A percentile compares a stretch with the other conserved stretches of the same genome.
Conservation (phyloP, 1,140 invertebrate genomes). For the Pemphigus obesinymphae region DNA sequence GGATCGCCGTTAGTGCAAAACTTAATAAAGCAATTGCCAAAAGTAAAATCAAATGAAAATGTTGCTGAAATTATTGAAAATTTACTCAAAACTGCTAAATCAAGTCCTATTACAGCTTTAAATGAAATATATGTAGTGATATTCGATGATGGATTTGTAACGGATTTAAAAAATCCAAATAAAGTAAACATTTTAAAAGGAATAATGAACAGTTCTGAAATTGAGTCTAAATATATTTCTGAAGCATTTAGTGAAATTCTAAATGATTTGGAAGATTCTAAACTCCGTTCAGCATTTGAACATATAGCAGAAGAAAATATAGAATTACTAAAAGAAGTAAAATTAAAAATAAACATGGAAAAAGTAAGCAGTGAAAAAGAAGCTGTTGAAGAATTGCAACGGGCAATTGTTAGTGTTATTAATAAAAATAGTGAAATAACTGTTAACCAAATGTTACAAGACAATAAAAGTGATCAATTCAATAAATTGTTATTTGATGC, state of each 20-base stretch:
- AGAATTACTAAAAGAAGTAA: constrained; percentile 48
- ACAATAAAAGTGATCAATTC: constrained; percentile 54
- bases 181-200: constrained; percentile 61
- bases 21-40: constrained; percentile 2
- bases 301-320: constrained; percentile 50
- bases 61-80: not conserved
- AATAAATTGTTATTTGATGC: constrained; percentile 62
- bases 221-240: constrained; percentile 56
- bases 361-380: constrained; percentile 58
- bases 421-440: constrained; percentile 57
- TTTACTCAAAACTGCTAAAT: not conserved
- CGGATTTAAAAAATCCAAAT: constrained; percentile 51
- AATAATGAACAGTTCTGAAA: constrained; percentile 54
- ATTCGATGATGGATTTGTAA: constrained; percentile 31
- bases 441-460: constrained; percentile 56
- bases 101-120: constrained; percentile 4
- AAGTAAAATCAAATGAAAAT: constrained; percentile 10
- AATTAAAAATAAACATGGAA: constrained; percentile 49
- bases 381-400: constrained; percentile 59
- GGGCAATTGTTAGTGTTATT: constrained; percentile 59
- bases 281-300: constrained; percentile 46
- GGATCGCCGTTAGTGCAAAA: constrained; percentile 15
- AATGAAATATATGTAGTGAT: constrained; percentile 18
- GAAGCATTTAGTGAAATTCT: constrained; percentile 59
- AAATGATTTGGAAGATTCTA: constrained; percentile 53